Percentiles rank a stretch among this genome's conserved stretches.
Evolutionary conservation across 2,888 invertebrate genomes (phyloP).

Genomic region (Trachelus troglodyta): DNA sequence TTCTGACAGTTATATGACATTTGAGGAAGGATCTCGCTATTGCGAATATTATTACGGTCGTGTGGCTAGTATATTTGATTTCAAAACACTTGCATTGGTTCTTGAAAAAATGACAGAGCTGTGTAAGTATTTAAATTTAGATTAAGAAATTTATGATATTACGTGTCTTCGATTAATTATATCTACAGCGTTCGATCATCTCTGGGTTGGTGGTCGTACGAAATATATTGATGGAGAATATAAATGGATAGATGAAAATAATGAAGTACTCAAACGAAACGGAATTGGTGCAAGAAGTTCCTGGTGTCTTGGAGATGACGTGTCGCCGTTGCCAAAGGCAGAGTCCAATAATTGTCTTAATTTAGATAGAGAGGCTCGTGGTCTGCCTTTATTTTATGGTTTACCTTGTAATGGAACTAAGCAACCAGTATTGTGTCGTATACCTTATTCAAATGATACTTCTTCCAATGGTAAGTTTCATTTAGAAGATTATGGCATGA

Average conservation of each 20-base stretch:
- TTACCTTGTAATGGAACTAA: constrained; percentile 29
- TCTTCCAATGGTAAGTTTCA: too few relatives aligned
- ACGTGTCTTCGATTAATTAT: neutral
- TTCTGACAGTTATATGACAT: constrained; percentile 27
- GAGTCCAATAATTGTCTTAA: constrained; percentile 35
- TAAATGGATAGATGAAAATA: constrained; percentile 34
- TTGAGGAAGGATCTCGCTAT: constrained; percentile 27
- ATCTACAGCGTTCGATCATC: constrained; percentile 30
- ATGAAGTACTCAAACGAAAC: constrained; percentile 18
- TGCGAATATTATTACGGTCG: constrained; percentile 24
- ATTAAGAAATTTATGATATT: too few relatives aligned
- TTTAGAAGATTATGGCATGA: too few relatives aligned
- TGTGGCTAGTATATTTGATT: constrained; percentile 27
- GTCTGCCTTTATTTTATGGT: constrained; percentile 35
- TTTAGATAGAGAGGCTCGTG: constrained; percentile 35
- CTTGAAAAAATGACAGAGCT: constrained; percentile 32
- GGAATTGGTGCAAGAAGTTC: constrained; percentile 22
- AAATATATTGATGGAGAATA: constrained; percentile 24
- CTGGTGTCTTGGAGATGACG: constrained; percentile 35
- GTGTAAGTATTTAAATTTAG: constrained; percentile 15
- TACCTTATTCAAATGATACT: neutral
- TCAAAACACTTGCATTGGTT: constrained; percentile 23
- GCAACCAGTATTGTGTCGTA: constrained; percentile 30
- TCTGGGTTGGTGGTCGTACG: constrained; percentile 37
- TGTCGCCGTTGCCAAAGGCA: constrained; percentile 20